Evolutionary conservation across 2,888 invertebrate species (phyloP), one percentile per base, ranked within the genome.

Genomic region (Volucella inanis): DNA sequence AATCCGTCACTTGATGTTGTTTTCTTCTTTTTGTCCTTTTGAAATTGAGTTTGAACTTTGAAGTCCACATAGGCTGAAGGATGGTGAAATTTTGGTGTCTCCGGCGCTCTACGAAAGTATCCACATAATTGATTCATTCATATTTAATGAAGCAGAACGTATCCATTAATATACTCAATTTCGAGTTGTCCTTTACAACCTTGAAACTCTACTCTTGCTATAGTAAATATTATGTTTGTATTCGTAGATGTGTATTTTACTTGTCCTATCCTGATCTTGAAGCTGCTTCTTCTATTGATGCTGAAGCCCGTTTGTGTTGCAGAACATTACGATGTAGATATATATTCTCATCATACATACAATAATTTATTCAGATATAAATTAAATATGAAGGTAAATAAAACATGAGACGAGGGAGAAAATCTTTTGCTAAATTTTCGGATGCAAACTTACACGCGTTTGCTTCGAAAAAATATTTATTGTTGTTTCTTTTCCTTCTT

Each of bases 331-430:
- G 10, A 49, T 39, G 52, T 45, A 64, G 62, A 74, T 59, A 39
- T 39, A 31, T 31, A 52, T 61, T 38, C 62, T 45, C 18, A 3
- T 45, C 52, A 14, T 62, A 18, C 47, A 71, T 68, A 57, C 61
- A 76, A 76, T 76, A 59, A 84, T 80, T 84, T 80, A 80, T 80
- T 80, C 84, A 71, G 54, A 76, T 75, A 67, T 84, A 84, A 84
- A 84, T 84, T 84, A 84, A 71, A 80, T 79, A 84, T 80, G 79
- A 80, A 45, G 54, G 43, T 84, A 80, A 76, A 71, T 75, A 84
- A 79, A 80, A 84, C 75, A 84, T 84, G 74, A 79, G 78, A 55
- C 39, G 61, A 74, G 57, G 67, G 41, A 83, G 77, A 76, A 67
- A 83, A 64, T 68, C 52, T 47, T 68, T 68, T 55, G 57, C 78